Evolutionary conservation across 1,140 invertebrate genomes (phyloP).

Genomic region (Tigriopus japonicus): DNA sequence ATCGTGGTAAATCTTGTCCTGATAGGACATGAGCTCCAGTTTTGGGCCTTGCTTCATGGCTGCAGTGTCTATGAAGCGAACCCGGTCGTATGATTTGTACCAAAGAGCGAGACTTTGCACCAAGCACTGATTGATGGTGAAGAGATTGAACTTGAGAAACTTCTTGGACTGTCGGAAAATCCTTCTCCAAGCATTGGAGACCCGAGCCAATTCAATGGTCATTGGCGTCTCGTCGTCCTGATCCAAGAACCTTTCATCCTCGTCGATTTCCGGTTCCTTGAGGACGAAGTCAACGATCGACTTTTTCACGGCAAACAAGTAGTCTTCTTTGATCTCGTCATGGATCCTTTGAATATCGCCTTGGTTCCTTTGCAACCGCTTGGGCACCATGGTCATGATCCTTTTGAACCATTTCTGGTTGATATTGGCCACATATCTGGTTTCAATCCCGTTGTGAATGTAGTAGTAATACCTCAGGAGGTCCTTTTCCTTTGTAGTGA

Average conservation of each 20-base stretch:
- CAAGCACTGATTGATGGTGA: slow-evolving; percentile 61
- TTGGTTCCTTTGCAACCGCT: slow-evolving; percentile 24
- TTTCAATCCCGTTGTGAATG: slow-evolving; percentile 66
- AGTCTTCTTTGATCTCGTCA: slow-evolving; percentile 45
- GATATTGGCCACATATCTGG: slow-evolving; percentile 50
- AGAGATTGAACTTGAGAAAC: slow-evolving; percentile 39
- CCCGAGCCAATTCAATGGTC: slow-evolving; percentile 38
- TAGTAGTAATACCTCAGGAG: slow-evolving; percentile 65
- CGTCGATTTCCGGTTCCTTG: slow-evolving; percentile 24
- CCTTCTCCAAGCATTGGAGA: slow-evolving; percentile 40
- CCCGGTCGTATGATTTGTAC: slow-evolving; percentile 25
- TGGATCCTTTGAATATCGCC: slow-evolving; percentile 20
- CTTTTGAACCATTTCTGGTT: slow-evolving; percentile 29
- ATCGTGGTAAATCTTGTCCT: slow-evolving; percentile 31
- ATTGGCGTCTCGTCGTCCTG: slow-evolving; percentile 30
- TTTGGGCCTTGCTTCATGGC: slow-evolving; percentile 28
- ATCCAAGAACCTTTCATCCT: slow-evolving; percentile 11
- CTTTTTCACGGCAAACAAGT: slow-evolving; percentile 64
- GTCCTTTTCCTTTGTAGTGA: slow-evolving; percentile 34
- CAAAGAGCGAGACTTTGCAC: slow-evolving; percentile 38
- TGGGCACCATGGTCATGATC: slow-evolving; percentile 35
- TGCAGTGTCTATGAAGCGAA: slow-evolving; percentile 34
- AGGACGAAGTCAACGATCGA: slow-evolving; percentile 71
- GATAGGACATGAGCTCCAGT: slow-evolving; percentile 35
- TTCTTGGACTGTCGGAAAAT: slow-evolving; percentile 30